Evolutionary conservation across 2,888 invertebrate species (phyloP), one percentile per base, ranked within the genome.

Genomic region (Meteorus colon): DNA sequence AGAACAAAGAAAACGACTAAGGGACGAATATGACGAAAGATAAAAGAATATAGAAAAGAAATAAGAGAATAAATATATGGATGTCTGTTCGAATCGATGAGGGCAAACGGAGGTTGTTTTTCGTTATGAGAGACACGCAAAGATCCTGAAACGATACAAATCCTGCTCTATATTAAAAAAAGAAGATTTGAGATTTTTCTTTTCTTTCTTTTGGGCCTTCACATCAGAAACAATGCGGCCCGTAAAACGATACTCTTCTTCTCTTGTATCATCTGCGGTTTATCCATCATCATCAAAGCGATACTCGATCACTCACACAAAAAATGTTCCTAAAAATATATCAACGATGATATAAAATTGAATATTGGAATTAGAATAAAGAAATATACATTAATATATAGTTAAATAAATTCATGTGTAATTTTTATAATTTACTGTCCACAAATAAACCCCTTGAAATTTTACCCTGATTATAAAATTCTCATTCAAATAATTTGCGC

Each of bases 21-120:
- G 48, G 48, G n/a, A 48, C n/a, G 16, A 48, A 48, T 48, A 48
- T n/a, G 48, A n/a, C 48, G 14, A 16, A 48, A 48, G 48, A 48
- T 0, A 16, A 48, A 6, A 48, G 5, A 48, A 4, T 4, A n/a
- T 4, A n/a, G 16, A 5, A 16, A 48, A 2, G n/a, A 48, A 48
- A 48, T 2, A 48, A n/a, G 5, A 48, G 48, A 48, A 48, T 48
- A 48, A 3, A 48, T 3, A 63, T 55, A 48, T 12, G n/a, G 65
- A 65, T 55, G 74, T 62, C 60, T 5, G 67, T 51, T 65, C 65
- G 51, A 60, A 41, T 60, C 45, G 29, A 37, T 73, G 59, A 41
- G 34, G 16, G 66, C 60, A 27, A 62, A 34, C 55, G 67, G 41
- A 70, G 55, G 37, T 59, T 69, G 41, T 41, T 41, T 41, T 41